phyloP scores from a whole-genome alignment of 2,888 invertebrate species.

The Meiosimyza decipiens region DNA sequence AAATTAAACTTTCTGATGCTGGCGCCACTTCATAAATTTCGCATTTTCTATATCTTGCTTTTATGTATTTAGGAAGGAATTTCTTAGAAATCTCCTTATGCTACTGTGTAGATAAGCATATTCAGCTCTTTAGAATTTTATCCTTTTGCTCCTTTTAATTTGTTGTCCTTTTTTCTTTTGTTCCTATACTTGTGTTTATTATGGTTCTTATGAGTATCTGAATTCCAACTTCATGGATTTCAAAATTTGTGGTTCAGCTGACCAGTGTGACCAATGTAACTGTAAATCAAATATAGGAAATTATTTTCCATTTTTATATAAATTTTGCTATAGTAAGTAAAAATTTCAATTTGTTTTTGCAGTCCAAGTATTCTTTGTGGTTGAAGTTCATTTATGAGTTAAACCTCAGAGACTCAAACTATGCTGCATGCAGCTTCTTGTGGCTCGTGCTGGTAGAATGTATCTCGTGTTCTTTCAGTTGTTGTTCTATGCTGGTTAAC shows the following conservation, averaged over 20 bases:
- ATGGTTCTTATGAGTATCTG: too few relatives aligned
- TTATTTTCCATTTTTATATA: constrained; percentile 37
- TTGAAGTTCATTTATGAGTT: background rate
- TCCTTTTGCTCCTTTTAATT: background rate
- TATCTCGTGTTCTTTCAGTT: too few relatives aligned
- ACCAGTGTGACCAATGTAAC: constrained; percentile 21
- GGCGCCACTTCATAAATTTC: too few relatives aligned
- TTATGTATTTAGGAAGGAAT: too few relatives aligned
- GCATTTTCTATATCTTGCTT: too few relatives aligned
- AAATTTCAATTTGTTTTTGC: constrained; percentile 11
- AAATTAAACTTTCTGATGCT: too few relatives aligned
- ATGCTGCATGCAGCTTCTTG: background rate
- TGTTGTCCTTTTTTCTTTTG: background rate
- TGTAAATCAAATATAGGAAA: constrained; percentile 46
- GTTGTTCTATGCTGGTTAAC: too few relatives aligned
- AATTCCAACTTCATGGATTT: background rate
- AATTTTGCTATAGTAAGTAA: background rate
- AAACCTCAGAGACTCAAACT: too few relatives aligned
- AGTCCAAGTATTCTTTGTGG: background rate
- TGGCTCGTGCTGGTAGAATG: background rate
- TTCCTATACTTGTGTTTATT: background rate
- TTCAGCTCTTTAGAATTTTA: constrained; percentile 3
- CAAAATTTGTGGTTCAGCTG: constrained; percentile 20
- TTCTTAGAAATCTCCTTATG: too few relatives aligned
- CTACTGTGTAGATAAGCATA: too few relatives aligned